Evolutionary conservation across 2,888 invertebrate species (phyloP), one percentile per base, ranked within the genome.

Genomic region (Odontocolon sp.): DNA sequence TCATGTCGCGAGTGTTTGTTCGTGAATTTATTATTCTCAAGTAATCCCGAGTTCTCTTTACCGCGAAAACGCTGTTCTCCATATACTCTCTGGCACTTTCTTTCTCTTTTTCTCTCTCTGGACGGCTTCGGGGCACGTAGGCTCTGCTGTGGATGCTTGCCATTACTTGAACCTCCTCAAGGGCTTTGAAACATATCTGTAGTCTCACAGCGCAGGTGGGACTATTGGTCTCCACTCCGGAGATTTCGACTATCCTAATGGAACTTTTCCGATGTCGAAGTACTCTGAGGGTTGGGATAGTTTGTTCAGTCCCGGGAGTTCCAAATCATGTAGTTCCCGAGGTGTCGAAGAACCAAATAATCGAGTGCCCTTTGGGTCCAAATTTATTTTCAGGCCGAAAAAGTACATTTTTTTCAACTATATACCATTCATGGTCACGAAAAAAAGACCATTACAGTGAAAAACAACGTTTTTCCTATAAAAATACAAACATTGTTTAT

Each of bases 11-110:
- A 21, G 23, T 57, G 42, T 74, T 63, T 68, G 59, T 57, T 16
- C 28, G 47, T 8, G 38, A 74, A 63, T 68, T 63, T 68, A 68
- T 74, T 63, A 40, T 74, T 68, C 68, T 38, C 68, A 26, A 57
- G 68, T 63, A 31, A 68, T 63, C 61, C 47, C 31, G 21, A 68
- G 50, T 56, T 74, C 23, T 45, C 59, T 61, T 66, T 63, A 26
- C 28, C 63, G 33, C 40, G 21, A 16, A 38, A 63, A 57, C 31
- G 16, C 9, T 16, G 11, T 9, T 14, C n/a, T n/a, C n/a, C n/a
- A n/a, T n/a, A n/a, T n/a, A n/a, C n/a, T n/a, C n/a, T n/a, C n/a
- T n/a, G n/a, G n/a, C n/a, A n/a, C n/a, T 45, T 42, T 61, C 11
- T n/a, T 28, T 59, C 23, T 23, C 8, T 5, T 16, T 36, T 31